phyloP scores from a whole-genome alignment of 2,113 vertebrate genomes.

The Tychaedon coryphoeus region DNA sequence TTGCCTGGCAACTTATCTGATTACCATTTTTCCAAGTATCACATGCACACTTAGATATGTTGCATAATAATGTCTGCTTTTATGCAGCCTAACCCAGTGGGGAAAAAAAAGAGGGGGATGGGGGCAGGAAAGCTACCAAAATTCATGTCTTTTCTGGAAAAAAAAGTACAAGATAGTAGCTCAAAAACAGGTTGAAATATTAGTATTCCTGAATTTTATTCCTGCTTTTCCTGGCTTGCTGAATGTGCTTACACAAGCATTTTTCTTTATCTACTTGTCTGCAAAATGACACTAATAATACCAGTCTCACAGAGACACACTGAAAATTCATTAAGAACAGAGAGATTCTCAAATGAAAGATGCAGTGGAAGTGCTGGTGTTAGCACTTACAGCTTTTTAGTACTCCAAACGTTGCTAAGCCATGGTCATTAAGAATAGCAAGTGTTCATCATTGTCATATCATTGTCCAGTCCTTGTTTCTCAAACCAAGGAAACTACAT shows the following conservation, averaged over 20 bases:
- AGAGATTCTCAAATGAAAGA: background rate
- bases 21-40: constrained; percentile 66
- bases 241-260: constrained; percentile 31
- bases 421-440: background rate
- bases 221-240: background rate
- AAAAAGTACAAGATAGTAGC: background rate
- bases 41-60: constrained; percentile 47
- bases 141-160: background rate
- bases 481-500: background rate
- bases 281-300: constrained; percentile 50
- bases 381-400: constrained; percentile 18
- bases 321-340: constrained; percentile 38
- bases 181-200: background rate
- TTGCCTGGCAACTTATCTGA: constrained; percentile 68
- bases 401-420: background rate
- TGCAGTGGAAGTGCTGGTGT: background rate
- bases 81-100: background rate
- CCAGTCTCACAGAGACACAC: background rate
- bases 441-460: constrained; percentile 23
- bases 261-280: constrained; percentile 41
- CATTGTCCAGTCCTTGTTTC: background rate
- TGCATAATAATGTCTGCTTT: constrained; percentile 53
- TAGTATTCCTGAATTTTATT: constrained; percentile 18
- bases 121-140: background rate
- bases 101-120: background rate